A percentile compares a stretch with the other conserved stretches of the same genome.
These are phyloP conservation scores for Bradypodion ventrale DNA, from an alignment of 2,797 vertebrate genomes.

Conservation along the genomic window DNA sequence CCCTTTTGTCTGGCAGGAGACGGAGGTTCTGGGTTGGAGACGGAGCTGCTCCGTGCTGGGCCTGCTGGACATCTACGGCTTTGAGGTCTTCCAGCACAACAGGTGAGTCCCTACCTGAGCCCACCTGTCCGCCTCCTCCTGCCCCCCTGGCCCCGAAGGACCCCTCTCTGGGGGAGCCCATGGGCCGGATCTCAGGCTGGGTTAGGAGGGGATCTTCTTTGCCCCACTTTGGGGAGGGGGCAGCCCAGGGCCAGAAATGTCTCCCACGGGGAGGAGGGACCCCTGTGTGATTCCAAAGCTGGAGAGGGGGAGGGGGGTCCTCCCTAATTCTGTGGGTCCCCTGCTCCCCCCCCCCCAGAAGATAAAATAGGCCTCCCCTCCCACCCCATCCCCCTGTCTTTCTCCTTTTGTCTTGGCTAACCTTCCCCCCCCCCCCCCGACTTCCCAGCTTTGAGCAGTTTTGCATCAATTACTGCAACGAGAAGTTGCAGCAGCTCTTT, in stretches of 20 bases:
- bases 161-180: neutral
- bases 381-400: neutral
- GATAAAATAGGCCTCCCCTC: too few species aligned
- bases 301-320: too few species aligned
- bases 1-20: conserved; percentile 76
- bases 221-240: too few species aligned
- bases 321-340: too few species aligned
- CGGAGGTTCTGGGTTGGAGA: conserved; percentile 80
- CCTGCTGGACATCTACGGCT: conserved; percentile 97
- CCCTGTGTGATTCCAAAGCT: too few species aligned
- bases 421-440: neutral
- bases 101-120: conserved; percentile 83
- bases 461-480: conserved; percentile 98
- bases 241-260: too few species aligned
- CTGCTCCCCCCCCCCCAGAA: too few species aligned
- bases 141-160: neutral
- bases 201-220: too few species aligned
- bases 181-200: too few species aligned
- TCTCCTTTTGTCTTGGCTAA: neutral
- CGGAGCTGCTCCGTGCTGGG: conserved; percentile 89
- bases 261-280: too few species aligned
- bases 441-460: conserved; percentile 93
- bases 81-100: conserved; percentile 97
- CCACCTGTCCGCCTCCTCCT: neutral
- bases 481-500: conserved; percentile 97